Evolutionary conservation across 1,140 invertebrate species (phyloP).

Genomic region (Drosophila nannoptera): DNA sequence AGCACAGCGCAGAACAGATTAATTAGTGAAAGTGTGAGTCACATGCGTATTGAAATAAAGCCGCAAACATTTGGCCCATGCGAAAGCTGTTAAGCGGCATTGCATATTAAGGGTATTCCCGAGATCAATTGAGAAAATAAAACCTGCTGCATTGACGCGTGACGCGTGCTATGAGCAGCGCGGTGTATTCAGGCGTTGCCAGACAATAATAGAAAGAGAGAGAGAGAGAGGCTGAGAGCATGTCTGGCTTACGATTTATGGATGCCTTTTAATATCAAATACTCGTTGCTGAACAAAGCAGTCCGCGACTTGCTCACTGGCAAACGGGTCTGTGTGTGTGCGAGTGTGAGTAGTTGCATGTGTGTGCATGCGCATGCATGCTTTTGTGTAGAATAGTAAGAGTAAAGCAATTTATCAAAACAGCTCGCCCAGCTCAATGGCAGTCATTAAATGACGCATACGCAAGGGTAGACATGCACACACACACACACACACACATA

Average conservation of each 20-base stretch:
- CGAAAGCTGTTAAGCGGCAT: neutral
- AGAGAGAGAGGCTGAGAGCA: neutral
- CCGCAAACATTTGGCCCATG: neutral
- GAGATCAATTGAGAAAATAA: slow-evolving; percentile 20
- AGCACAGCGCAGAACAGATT: neutral
- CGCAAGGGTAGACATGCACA: neutral
- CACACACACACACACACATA: too few relatives aligned
- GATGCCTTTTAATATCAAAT: neutral
- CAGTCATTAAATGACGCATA: slow-evolving; percentile 36
- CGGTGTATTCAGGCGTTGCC: slow-evolving; percentile 6
- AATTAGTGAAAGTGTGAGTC: neutral
- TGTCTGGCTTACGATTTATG: neutral
- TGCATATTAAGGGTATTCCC: slow-evolving; percentile 21
- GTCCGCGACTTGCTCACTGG: slow-evolving; percentile 30
- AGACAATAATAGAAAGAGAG: neutral
- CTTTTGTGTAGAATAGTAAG: slow-evolving; percentile 10
- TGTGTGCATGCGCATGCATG: neutral
- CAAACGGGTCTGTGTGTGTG: too few relatives aligned
- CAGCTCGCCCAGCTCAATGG: slow-evolving; percentile 24
- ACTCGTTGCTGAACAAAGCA: slow-evolving; percentile 15
- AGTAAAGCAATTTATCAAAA: slow-evolving; percentile 44
- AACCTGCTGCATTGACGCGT: slow-evolving; percentile 29
- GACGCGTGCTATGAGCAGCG: slow-evolving; percentile 9
- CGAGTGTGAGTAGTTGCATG: neutral
- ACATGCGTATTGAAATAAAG: neutral